Evolutionary conservation across 2,888 invertebrate species (phyloP), one percentile per base, ranked within the genome.

Genomic region (Chironomus riparius): DNA sequence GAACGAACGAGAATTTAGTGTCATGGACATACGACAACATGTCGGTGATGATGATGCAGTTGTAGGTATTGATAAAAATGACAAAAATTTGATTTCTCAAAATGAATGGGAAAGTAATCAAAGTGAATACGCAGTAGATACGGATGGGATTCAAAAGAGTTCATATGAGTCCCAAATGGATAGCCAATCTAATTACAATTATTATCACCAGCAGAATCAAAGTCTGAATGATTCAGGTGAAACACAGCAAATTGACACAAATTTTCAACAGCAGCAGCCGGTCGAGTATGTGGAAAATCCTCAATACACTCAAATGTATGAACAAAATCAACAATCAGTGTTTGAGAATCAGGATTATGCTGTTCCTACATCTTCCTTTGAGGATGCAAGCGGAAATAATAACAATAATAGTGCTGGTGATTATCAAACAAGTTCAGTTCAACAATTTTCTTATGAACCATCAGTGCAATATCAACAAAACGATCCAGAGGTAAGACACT

Each of bases 341-440:
- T 38, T 38, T 38, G 38, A 10, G 15, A 56, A 56, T 56, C 56
- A 56, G 18, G 56, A 56, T 2, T 38, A 38, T 38, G 1, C 38
- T 10, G 10, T 38, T 38, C 38, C 38, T 38, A 38, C 38, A 38
- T 38, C 38, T 38, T 38, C 38, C 38, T 38, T 38, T 38, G 38
- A 38, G 38, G 56, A 15, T 56, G n/a, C 56, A 56, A 56, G 18
- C 2, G 18, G 56, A n/a, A 56, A 56, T 56, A 18, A 72, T 18
- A 15, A 72, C n/a, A 28, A 62, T 21, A 28, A 38, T 56, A 38
- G 24, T 38, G 72, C 38, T 28, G 68, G 74, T 22, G 74, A 47
- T 15, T 7, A 22, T 47, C 74, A 74, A 74, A 38, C 74, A 74
- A 74, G 6, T 68, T 61, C 5, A 47, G 47, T 38, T 65, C n/a